Evolutionary conservation across 2,888 invertebrate species (phyloP), one percentile per base, ranked within the genome.

Genomic region (Drosophila putrida): DNA sequence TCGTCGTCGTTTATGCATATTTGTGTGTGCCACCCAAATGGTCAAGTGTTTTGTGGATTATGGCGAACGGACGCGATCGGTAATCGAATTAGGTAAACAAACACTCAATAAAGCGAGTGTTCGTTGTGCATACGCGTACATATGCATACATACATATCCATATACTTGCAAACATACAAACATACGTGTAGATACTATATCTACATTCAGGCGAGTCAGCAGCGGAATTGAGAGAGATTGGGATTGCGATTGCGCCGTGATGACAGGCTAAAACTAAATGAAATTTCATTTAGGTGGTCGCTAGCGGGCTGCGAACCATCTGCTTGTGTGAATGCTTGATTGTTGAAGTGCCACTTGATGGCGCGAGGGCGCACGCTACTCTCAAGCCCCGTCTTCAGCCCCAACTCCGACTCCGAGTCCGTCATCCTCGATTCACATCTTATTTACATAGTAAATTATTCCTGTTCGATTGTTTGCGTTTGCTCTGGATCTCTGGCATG

Each of bases 381-480:
- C 83, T 79, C 63, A 58, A 71, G 66, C 55, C 68, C 51, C 59
- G 27, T 13, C 46, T 3, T 41, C 33, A 4, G 1, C 38, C 9
- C 36, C 15, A 4, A 2, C 25, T 13, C 13, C 38, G 4, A 11
- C 46, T 41, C 27, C 49, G n/a, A n/a, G 41, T 27, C 10, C 50
- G 20, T 25, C 39, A 38, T 13, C 38, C 49, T 59, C 59, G 71
- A 47, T 66, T 77, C 77, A 75, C 82, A 77, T 83, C 67, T 81
- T 89, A 88, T 89, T 89, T 89, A 80, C 79, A 80, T 90, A 86
- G 84, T 90, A 89, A 89, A 89, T 90, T 88, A 89, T 89, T 80
- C 88, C 86, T 88, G 86, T 84, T 88, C 88, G 82, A 84, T 84
- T 84, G 83, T 84, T 84, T 84, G 83, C 83, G 80, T 84, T 84